Conservation (phyloP, 2,113 vertebrate genomes). For the Epinephelus lanceolatus region DNA sequence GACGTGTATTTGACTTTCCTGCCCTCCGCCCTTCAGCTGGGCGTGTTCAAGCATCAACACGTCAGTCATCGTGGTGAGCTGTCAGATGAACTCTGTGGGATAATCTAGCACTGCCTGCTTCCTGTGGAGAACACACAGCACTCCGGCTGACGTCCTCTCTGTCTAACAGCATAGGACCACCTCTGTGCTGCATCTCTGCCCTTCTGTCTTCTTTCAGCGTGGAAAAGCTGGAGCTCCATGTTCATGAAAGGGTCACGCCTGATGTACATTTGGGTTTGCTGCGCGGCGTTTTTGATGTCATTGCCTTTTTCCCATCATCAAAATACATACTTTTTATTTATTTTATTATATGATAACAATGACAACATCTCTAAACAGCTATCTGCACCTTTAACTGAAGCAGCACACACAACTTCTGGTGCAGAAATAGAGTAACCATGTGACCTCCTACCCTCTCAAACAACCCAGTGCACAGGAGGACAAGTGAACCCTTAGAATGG, state of each 20-base stretch:
- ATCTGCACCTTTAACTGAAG: slow-evolving; percentile 2
- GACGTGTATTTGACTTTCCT: neutral
- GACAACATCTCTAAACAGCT: neutral
- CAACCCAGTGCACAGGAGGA: slow-evolving; percentile 34
- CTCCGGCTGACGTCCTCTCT: slow-evolving; percentile 54
- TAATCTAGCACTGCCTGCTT: slow-evolving; percentile 58
- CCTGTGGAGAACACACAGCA: slow-evolving; percentile 60
- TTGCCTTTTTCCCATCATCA: neutral
- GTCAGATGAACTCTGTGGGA: slow-evolving; percentile 69
- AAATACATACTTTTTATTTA: neutral
- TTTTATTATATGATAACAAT: neutral
- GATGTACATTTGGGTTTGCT: neutral
- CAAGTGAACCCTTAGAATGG: slow-evolving; percentile 38
- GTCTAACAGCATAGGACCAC: slow-evolving; percentile 36
- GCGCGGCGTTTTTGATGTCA: neutral
- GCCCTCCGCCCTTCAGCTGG: slow-evolving; percentile 26
- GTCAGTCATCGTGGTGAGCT: slow-evolving; percentile 62
- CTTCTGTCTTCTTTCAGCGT: slow-evolving; percentile 54
- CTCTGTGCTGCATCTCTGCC: slow-evolving; percentile 19
- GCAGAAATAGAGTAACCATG: slow-evolving; percentile 15
- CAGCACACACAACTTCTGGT: neutral
- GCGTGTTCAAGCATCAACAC: slow-evolving; percentile 39
- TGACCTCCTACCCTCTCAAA: neutral
- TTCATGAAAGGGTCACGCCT: neutral
- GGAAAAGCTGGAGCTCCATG: neutral